A percentile compares a stretch with the other conserved stretches of the same genome.
Conservation (phyloP, 64 coral and sea anemone genomes). For the Montipora cactus region DNA sequence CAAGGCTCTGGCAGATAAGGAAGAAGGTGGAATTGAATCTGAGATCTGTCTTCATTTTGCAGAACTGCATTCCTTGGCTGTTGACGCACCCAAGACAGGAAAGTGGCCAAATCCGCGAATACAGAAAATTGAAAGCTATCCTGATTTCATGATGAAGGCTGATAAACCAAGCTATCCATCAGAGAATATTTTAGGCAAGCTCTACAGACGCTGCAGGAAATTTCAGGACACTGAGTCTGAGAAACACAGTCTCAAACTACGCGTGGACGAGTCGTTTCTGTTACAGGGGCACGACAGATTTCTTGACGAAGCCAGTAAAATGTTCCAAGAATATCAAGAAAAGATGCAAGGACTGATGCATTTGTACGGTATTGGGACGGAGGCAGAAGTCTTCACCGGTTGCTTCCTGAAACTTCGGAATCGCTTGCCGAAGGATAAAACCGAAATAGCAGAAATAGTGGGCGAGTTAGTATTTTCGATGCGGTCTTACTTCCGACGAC, state of each 20-base stretch:
- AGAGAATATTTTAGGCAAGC: conserved; percentile 87
- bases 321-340: conserved; percentile 38
- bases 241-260: background rate
- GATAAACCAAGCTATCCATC: conserved; percentile 93
- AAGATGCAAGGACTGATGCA: conserved; percentile 73
- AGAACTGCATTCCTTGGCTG: conserved; percentile 85
- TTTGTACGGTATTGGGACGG: conserved; percentile 90
- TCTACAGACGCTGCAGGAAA: conserved; percentile 83
- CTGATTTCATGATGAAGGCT: conserved; percentile 99
- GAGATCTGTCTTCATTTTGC: conserved; percentile 78
- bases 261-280: conserved; percentile 70
- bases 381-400: conserved; percentile 86
- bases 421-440: conserved; percentile 80
- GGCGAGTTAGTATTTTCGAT: conserved; percentile 34
- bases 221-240: conserved; percentile 81
- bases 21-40: conserved; percentile 77
- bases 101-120: conserved; percentile 48
- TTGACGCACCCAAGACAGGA: conserved; percentile 96
- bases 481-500: conserved; percentile 53
- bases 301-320: conserved; percentile 15
- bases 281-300: conserved; percentile 66
- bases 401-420: conserved; percentile 92
- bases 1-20: conserved; percentile 85
- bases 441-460: conserved; percentile 86
- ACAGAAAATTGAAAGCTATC: conserved; percentile 32